Evolutionary conservation across 2,113 vertebrate genomes (phyloP).

Genomic region (Gopherus flavomarginatus): DNA sequence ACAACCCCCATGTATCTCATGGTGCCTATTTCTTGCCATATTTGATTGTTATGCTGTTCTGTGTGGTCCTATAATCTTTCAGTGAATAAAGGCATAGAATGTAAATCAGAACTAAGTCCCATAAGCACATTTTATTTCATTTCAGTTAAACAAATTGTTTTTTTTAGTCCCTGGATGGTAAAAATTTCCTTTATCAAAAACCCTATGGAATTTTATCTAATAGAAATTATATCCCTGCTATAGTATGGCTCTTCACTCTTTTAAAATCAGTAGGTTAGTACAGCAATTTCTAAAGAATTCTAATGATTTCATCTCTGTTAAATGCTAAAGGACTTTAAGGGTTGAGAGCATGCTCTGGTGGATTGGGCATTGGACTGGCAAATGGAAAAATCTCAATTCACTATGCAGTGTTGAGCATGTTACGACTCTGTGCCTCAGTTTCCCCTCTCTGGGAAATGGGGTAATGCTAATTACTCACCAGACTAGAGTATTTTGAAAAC

Average conservation of each 20-base stretch:
- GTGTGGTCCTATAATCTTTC: background rate
- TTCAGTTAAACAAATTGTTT: background rate
- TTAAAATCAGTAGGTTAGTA: background rate
- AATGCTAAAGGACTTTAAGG: background rate
- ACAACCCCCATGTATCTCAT: background rate
- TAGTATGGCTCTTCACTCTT: background rate
- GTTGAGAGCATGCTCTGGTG: background rate
- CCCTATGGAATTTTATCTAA: background rate
- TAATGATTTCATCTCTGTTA: background rate
- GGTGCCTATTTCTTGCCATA: background rate
- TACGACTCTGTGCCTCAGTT: background rate
- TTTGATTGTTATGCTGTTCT: background rate
- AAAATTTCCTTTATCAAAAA: background rate
- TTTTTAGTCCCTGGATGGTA: background rate
- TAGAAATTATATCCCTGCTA: background rate
- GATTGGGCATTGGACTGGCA: background rate
- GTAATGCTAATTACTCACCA: background rate
- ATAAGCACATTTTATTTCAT: background rate
- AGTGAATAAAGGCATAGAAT: background rate
- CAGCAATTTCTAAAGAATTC: background rate
- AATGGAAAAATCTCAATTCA: background rate
- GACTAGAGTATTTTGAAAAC: background rate
- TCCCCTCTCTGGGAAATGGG: background rate
- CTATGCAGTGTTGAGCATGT: background rate
- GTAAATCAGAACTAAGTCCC: background rate